A percentile compares a stretch with the other conserved stretches of the same genome.
These are phyloP conservation scores for Plumapathes pennacea DNA, from an alignment of 92 coral and sea anemone genomes.

Conservation along the genomic window DNA sequence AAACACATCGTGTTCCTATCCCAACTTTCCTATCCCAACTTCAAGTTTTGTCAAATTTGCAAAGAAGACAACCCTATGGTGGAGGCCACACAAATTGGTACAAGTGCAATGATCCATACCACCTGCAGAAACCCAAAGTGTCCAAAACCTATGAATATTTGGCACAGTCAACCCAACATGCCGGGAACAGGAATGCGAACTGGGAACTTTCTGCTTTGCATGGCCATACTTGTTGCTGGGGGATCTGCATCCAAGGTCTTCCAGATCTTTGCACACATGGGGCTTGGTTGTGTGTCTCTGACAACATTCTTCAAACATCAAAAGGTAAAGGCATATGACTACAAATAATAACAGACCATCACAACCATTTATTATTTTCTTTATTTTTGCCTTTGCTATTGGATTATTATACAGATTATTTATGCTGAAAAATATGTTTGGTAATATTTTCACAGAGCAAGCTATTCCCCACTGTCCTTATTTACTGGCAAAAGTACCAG, in stretches of 20 bases:
- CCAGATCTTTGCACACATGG: conserved; percentile 59
- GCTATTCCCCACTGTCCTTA: conserved; percentile 5
- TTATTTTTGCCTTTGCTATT: too few species aligned
- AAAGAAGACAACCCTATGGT: conserved; percentile 37
- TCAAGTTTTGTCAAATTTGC: conserved; percentile 46
- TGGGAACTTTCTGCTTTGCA: conserved; percentile 56
- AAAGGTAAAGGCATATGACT: conserved; percentile 44
- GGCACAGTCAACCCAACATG: conserved; percentile 62
- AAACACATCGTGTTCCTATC: conserved; percentile 57
- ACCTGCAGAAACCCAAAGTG: conserved; percentile 51
- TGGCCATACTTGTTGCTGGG: conserved; percentile 63
- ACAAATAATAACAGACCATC: too few species aligned
- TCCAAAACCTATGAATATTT: conserved; percentile 14
- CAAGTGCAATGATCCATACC: conserved; percentile 33
- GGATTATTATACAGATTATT: too few species aligned
- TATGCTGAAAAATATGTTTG: too few species aligned
- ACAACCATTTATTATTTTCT: too few species aligned
- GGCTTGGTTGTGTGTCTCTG: conserved; percentile 48
- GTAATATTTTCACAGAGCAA: too few species aligned
- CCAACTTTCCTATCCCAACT: conserved; percentile 37
- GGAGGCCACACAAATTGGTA: conserved; percentile 35
- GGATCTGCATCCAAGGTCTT: conserved; percentile 47
- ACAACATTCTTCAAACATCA: conserved; percentile 54
- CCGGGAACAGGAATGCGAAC: conserved; percentile 41
- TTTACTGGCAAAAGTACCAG: conserved; percentile 12